These are phyloP conservation scores for Sesia bembeciformis DNA, from an alignment of 2,888 invertebrate genomes.

Conservation along the genomic window DNA sequence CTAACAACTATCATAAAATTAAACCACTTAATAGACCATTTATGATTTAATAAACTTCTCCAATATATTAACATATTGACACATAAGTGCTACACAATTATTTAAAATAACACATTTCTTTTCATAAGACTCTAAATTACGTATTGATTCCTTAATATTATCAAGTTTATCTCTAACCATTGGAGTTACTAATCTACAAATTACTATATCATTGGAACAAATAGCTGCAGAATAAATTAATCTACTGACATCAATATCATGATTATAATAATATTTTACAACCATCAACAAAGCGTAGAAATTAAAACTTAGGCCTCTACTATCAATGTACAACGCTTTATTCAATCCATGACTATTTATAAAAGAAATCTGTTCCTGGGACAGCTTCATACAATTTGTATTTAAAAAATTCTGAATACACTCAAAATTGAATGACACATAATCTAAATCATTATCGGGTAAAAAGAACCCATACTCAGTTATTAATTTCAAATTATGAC, in stretches of 20 bases:
- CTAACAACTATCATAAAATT: not conserved
- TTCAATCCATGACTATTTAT: slow-evolving; percentile 76
- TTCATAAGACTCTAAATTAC: slow-evolving; percentile 31
- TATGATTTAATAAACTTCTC: slow-evolving; percentile 70
- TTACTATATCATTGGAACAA: slow-evolving; percentile 45
- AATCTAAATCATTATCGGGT: slow-evolving; percentile 79
- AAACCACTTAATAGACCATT: slow-evolving; percentile 12
- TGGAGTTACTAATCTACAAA: slow-evolving; percentile 51
- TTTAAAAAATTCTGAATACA: slow-evolving; percentile 62
- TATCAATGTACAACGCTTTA: slow-evolving; percentile 77
- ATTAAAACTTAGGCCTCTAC: slow-evolving; percentile 79
- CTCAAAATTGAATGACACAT: slow-evolving; percentile 73
- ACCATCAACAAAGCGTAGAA: slow-evolving; percentile 69
- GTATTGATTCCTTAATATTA: slow-evolving; percentile 36
- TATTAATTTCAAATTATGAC: slow-evolving; percentile 86
- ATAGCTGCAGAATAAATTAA: slow-evolving; percentile 61
- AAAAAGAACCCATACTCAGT: slow-evolving; percentile 91
- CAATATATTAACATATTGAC: slow-evolving; percentile 60
- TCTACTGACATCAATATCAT: slow-evolving; percentile 49
- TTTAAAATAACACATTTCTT: slow-evolving; percentile 42
- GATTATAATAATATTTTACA: slow-evolving; percentile 56
- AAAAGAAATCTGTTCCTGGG: slow-evolving; percentile 77
- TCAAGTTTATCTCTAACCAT: slow-evolving; percentile 42
- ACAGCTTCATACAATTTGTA: slow-evolving; percentile 43
- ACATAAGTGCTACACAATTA: slow-evolving; percentile 62